Evolutionary conservation across 2,888 invertebrate genomes (phyloP).

Genomic region (Macrophya alboannulata): DNA sequence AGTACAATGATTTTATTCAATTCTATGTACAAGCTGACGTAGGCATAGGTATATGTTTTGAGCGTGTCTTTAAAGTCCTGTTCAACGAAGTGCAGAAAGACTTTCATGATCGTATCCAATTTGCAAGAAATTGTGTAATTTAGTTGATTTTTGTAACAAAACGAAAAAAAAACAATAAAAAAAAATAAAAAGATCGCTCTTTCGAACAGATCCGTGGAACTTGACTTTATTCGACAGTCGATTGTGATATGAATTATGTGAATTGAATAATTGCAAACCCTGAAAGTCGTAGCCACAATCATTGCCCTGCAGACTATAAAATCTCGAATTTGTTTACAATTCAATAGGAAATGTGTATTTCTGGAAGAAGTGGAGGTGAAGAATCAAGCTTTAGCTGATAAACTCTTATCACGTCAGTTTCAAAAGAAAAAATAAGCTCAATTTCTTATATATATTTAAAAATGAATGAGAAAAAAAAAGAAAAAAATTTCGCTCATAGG

Average conservation of each 20-base stretch:
- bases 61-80: slow-evolving; percentile 31
- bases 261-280: slow-evolving; percentile 1
- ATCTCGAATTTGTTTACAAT: slow-evolving; percentile 1
- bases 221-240: slow-evolving; percentile 22
- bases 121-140: neutral
- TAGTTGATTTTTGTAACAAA: neutral
- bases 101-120: neutral
- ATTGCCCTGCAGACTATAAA: neutral
- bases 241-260: neutral
- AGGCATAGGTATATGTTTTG: slow-evolving; percentile 25
- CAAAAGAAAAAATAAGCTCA: neutral
- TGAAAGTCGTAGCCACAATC: neutral
- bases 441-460: neutral
- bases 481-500: neutral
- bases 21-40: slow-evolving; percentile 46
- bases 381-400: neutral
- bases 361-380: neutral
- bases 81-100: slow-evolving; percentile 17
- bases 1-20: slow-evolving; percentile 47
- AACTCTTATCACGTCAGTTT: neutral
- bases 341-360: neutral
- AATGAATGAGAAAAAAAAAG: neutral
- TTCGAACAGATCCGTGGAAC: neutral
- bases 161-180: neutral
- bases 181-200: neutral